These are phyloP conservation scores for Cyrtorhinus lividipennis DNA, from an alignment of 1,140 invertebrate species.

Conservation along the genomic window DNA sequence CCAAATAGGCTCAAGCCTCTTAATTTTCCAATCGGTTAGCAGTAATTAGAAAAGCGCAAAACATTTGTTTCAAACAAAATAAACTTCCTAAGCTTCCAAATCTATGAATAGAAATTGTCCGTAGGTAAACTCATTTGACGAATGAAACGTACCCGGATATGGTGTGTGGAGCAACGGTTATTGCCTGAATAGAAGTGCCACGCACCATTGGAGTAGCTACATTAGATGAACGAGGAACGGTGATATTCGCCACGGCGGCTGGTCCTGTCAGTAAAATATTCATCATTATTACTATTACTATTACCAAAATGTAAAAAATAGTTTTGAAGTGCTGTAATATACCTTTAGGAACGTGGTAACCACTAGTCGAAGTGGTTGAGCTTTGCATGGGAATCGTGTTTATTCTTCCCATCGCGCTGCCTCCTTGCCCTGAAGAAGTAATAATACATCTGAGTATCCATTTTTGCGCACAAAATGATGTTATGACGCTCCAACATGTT, in stretches of 20 bases:
- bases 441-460: neutral
- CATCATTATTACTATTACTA: neutral
- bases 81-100: no score
- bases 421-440: conserved; percentile 5
- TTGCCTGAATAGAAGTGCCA: conserved; percentile 27
- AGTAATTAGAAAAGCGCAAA: no score
- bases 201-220: conserved; percentile 36
- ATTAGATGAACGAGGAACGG: conserved; percentile 32
- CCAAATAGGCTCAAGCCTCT: no score
- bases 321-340: neutral
- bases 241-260: conserved; percentile 38
- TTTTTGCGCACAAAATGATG: no score
- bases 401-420: conserved; percentile 12
- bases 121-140: no score
- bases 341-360: conserved; percentile 24
- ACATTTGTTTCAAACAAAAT: no score
- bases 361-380: conserved; percentile 16
- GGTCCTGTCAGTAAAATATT: conserved; percentile 27
- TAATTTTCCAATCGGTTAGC: no score
- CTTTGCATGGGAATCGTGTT: conserved; percentile 18
- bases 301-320: neutral
- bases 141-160: conserved; percentile 17
- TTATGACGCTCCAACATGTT: no score
- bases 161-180: conserved; percentile 19
- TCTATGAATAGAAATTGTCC: no score